These are phyloP conservation scores for Diachasma alloeum DNA, from an alignment of 1,140 invertebrate species.

Conservation along the genomic window DNA sequence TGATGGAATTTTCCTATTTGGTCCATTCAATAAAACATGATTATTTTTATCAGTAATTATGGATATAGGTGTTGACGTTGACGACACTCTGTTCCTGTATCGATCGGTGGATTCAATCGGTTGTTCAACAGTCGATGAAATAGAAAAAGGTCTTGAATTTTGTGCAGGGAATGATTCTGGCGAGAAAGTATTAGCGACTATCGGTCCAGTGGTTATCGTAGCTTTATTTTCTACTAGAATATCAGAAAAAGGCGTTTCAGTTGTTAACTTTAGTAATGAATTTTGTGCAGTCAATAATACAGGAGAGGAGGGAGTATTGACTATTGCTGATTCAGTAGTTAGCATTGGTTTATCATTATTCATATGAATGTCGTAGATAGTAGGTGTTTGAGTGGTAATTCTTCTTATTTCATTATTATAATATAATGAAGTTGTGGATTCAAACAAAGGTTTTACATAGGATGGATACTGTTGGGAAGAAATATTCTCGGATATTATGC, in stretches of 20 bases:
- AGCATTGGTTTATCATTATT: background rate
- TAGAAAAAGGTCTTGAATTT: background rate
- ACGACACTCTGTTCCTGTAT: too few species aligned
- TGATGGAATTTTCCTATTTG: too few species aligned
- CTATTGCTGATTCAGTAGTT: too few species aligned
- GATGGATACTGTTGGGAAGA: background rate
- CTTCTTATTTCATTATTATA: background rate
- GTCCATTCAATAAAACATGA: too few species aligned
- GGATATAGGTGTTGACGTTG: background rate
- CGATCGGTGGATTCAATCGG: conserved; percentile 40
- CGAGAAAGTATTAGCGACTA: conserved; percentile 29
- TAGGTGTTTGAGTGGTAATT: background rate
- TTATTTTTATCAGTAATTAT: too few species aligned
- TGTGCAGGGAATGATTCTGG: conserved; percentile 25
- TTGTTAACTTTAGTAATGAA: too few species aligned
- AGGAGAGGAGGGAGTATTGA: conserved; percentile 14
- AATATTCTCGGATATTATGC: background rate
- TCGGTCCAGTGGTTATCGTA: conserved; percentile 16
- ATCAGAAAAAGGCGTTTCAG: conserved; percentile 39
- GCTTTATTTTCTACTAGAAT: conserved; percentile 42
- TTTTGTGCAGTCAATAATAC: conserved; percentile 33
- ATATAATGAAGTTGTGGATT: too few species aligned
- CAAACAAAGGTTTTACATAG: background rate
- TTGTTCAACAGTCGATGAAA: conserved; percentile 33
- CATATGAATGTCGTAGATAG: too few species aligned